Evolutionary conservation across 64 coral and sea anemone species (phyloP), one percentile per base, ranked within the genome.

Genomic region (Stylophora pistillata): DNA sequence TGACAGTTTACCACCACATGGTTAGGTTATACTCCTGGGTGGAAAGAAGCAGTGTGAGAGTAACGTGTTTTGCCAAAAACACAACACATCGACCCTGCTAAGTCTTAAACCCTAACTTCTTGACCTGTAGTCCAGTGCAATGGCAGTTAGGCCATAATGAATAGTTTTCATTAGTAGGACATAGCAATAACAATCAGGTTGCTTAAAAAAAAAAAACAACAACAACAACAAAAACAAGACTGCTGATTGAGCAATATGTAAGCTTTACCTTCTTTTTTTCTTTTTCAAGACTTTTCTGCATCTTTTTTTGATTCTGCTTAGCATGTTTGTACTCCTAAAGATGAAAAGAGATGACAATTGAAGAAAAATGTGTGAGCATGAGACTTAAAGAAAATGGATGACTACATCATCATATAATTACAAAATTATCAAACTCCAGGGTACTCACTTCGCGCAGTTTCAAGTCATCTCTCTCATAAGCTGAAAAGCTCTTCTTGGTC

Each of bases 391-490:
- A 23, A 20, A 66, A 47, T 47, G 37, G 37, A 47, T 47, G 37
- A 47, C 37, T 47, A 47, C 37, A 47, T 47, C 37, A 47, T n/a
- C n/a, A n/a, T n/a, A n/a, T 7, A 47, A 4, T 47, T 47, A 4
- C 37, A 47, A 47, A 47, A 47, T 47, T 3, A 47, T 47, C 37
- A 47, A 47, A 47, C 7, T 3, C 37, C 7, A 74, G 11, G 53
- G 74, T 53, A 85, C 86, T 86, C 79, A 98, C 95, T 92, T 98
- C 95, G 53, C 88, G 65, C 33, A 94, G 63, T 76, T 98, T 98
- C 6, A 98, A 52, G 30, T 98, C 95, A 88, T 98, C 95, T 88
- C 92, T 94, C 31, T 98, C 91, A 91, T 91, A 98, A 7, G 88
- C 88, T 87, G 60, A 57, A 94, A 98, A 98, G 71, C 91, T 98